These are phyloP conservation scores for Oryzias dopingdopingensis DNA, from an alignment of 2,797 vertebrate species.

Conservation along the genomic window DNA sequence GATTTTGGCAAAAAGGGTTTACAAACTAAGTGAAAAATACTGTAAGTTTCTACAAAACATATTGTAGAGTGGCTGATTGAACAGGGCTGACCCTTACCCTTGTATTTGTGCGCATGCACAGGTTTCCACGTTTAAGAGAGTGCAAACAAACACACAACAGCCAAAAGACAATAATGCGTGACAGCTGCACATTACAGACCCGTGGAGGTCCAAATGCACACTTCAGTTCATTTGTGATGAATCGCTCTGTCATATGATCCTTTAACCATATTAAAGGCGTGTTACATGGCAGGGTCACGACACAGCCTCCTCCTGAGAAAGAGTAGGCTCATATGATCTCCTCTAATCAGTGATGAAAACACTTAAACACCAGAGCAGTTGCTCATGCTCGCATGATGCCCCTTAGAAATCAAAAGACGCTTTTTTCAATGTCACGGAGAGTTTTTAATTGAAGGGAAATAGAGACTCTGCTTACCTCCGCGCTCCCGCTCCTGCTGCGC, in stretches of 20 bases:
- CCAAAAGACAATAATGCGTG: neutral
- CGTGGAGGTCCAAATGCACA: neutral
- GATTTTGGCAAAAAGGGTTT: no score
- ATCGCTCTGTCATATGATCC: conserved; percentile 3
- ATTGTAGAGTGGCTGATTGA: no score
- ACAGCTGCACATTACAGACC: neutral
- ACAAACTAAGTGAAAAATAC: no score
- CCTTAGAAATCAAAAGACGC: neutral
- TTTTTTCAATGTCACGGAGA: neutral
- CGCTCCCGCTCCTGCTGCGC: conserved; percentile 27
- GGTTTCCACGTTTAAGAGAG: no score
- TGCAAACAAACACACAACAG: neutral
- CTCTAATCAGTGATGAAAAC: neutral
- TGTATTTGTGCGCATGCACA: no score
- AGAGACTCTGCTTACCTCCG: conserved; percentile 50
- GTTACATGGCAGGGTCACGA: neutral
- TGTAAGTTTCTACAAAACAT: no score
- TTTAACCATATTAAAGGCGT: neutral
- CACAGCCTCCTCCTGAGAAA: neutral
- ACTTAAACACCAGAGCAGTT: neutral
- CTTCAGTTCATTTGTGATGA: neutral
- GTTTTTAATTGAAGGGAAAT: conserved; percentile 5
- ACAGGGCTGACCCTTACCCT: no score
- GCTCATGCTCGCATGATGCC: neutral
- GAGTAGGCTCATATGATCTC: neutral